Evolutionary conservation across 2,888 invertebrate species (phyloP), one percentile per base, ranked within the genome.

Genomic region (Drosophila parthenogenetica): DNA sequence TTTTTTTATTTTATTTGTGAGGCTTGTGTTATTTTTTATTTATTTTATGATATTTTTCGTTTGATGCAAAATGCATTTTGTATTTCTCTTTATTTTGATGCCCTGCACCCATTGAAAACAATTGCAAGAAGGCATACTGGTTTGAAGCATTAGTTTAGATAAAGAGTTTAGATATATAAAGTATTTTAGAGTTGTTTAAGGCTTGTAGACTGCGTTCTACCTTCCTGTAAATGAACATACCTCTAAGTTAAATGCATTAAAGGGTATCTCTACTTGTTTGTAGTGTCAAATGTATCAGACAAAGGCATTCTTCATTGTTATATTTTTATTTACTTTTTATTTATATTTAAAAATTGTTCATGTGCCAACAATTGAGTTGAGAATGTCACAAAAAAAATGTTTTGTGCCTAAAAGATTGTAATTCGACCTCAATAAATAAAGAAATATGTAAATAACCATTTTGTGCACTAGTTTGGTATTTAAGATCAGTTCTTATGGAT

Each of bases 41-140:
- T 37, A 58, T 66, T 66, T 72, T 61, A 72, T 66, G 35, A 53
- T 51, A 45, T 60, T 54, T 43, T 61, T 35, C 42, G 50, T 65
- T 57, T 58, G 51, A 43, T 13, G 42, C 10, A 48, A 53, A 72
- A 35, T 61, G 37, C 51, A 50, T 58, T 42, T 49, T 35, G 35
- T n/a, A 25, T n/a, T 10, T 43, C 35, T n/a, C 7, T 42, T 17
- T 8, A 13, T 39, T 35, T 35, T 35, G 13, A 35, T 35, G 35
- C 13, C 35, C 10, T 1, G 17, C 42, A 39, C 39, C 39, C 14
- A 39, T 54, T 42, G n/a, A 13, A 39, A 39, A 14, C 2, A 39
- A 5, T 7, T 3, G 5, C 1, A 14, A 39, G 2, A n/a, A 14
- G n/a, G 39, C 5, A 35, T 11, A 5, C 1, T 39, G 14, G 7